A percentile compares a stretch with the other conserved stretches of the same genome.
Conservation (phyloP, 2,797 vertebrate genomes). For the Merluccius polli region DNA sequence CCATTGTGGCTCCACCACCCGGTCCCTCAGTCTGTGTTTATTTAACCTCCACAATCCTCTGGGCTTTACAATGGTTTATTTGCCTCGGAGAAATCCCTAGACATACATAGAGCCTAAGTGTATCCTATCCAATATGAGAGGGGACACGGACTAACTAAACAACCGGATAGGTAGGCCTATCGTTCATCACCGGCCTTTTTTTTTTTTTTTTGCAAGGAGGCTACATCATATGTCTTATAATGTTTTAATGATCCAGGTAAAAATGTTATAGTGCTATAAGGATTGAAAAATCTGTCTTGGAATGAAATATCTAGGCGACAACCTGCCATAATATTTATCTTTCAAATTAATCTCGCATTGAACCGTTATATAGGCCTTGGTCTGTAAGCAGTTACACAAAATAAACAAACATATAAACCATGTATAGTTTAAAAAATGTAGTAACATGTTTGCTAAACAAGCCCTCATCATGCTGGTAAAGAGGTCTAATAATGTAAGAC, state of each 20-base stretch:
- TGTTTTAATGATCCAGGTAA: constrained; percentile 1
- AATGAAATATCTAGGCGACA: not conserved
- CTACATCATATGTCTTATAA: too few relatives aligned
- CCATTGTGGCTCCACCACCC: constrained; percentile 88
- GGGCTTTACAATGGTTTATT: constrained; percentile 76
- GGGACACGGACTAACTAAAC: constrained; percentile 17
- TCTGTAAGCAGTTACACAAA: not conserved
- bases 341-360: not conserved
- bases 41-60: constrained; percentile 84
- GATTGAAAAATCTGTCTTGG: not conserved
- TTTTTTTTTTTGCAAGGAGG: too few relatives aligned
- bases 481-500: too few relatives aligned
- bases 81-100: constrained; percentile 61
- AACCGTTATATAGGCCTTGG: not conserved
- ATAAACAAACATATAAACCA: not conserved
- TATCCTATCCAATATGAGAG: constrained; percentile 49
- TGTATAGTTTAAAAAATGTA: too few relatives aligned
- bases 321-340: not conserved
- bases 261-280: not conserved
- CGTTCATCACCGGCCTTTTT: constrained; percentile 2
- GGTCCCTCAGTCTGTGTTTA: constrained; percentile 89
- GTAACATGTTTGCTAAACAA: too few relatives aligned
- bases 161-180: constrained; percentile 1
- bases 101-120: constrained; percentile 51
- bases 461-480: too few relatives aligned